Percentiles rank a stretch among this genome's conserved stretches.
Conservation (phyloP, 2,888 invertebrate genomes). For the Stramonita haemastoma region DNA sequence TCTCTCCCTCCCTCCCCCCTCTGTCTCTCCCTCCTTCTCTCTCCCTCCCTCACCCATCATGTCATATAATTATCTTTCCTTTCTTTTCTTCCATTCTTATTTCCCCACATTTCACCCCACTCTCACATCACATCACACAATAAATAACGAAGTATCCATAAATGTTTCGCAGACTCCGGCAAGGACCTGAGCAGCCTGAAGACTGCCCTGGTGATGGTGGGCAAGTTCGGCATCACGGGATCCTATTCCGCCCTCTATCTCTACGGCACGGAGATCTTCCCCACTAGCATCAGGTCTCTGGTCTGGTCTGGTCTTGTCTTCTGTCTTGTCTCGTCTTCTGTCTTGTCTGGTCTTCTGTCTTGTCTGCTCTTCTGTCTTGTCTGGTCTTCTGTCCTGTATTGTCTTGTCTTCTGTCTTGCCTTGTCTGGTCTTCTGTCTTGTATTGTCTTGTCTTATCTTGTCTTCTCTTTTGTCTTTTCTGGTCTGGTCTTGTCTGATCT, state of each 20-base stretch:
- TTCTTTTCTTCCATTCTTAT: not conserved
- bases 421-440: not conserved
- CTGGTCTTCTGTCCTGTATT: not conserved
- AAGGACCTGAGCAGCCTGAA: conserved; percentile 54
- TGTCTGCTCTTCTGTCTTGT: not conserved
- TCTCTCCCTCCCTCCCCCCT: too few relatives aligned
- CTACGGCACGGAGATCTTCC: conserved; percentile 75
- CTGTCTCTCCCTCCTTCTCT: too few relatives aligned
- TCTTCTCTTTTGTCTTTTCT: too few relatives aligned
- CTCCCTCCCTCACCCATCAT: too few relatives aligned
- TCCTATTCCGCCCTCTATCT: conserved; percentile 73
- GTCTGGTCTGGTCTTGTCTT: not conserved
- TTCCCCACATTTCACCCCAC: not conserved
- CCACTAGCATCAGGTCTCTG: conserved; percentile 72
- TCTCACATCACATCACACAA: not conserved
- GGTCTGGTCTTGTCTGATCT: not conserved
- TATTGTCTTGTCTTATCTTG: too few relatives aligned
- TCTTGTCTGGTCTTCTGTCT: not conserved
- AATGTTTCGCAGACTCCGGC: conserved; percentile 54
- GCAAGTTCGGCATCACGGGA: conserved; percentile 77
- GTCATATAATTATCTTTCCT: not conserved
- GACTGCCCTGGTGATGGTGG: conserved; percentile 68
- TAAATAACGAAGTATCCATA: not conserved
- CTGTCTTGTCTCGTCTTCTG: not conserved
- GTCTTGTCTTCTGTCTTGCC: conserved; percentile 53